Evolutionary conservation across 2,888 invertebrate species (phyloP).

Genomic region (Plebejus anna): DNA sequence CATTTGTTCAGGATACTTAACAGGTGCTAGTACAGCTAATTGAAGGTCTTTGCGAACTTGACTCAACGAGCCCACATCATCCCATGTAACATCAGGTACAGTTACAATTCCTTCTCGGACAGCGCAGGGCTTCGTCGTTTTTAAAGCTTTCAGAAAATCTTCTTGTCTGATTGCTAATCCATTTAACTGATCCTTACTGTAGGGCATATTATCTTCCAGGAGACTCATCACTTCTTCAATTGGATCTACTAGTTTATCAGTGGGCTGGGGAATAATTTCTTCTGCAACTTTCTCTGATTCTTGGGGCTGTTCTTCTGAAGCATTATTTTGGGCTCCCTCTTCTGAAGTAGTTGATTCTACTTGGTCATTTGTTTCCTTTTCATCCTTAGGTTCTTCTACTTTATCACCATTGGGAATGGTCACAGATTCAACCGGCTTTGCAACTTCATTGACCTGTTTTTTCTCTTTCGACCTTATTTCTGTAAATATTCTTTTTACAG

Average conservation of each 20-base stretch:
- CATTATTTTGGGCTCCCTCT: background rate
- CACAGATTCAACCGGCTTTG: slow-evolving; percentile 45
- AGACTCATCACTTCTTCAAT: slow-evolving; percentile 81
- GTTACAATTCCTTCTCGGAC: slow-evolving; percentile 98
- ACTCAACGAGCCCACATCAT: slow-evolving; percentile 95
- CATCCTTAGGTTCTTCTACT: slow-evolving; percentile 37
- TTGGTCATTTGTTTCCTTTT: slow-evolving; percentile 35
- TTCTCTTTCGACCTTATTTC: slow-evolving; percentile 49
- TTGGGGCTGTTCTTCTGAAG: slow-evolving; percentile 37
- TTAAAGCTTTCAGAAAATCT: slow-evolving; percentile 89
- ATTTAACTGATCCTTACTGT: slow-evolving; percentile 81
- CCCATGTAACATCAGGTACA: slow-evolving; percentile 98
- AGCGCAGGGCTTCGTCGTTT: slow-evolving; percentile 93
- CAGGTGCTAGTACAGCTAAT: slow-evolving; percentile 94
- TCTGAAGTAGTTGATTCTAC: slow-evolving; percentile 12
- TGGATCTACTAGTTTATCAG: slow-evolving; percentile 45
- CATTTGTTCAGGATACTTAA: slow-evolving; percentile 91
- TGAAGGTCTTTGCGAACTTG: slow-evolving; percentile 94
- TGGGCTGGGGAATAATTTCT: slow-evolving; percentile 31
- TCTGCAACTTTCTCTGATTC: slow-evolving; percentile 42
- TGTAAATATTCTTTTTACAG: slow-evolving; percentile 83
- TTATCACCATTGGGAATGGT: slow-evolving; percentile 67
- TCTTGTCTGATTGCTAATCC: slow-evolving; percentile 84
- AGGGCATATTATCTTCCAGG: slow-evolving; percentile 83
- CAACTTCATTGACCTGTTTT: slow-evolving; percentile 36